phyloP scores from a whole-genome alignment of 1,140 invertebrate genomes.

The Lordiphosa collinella region DNA sequence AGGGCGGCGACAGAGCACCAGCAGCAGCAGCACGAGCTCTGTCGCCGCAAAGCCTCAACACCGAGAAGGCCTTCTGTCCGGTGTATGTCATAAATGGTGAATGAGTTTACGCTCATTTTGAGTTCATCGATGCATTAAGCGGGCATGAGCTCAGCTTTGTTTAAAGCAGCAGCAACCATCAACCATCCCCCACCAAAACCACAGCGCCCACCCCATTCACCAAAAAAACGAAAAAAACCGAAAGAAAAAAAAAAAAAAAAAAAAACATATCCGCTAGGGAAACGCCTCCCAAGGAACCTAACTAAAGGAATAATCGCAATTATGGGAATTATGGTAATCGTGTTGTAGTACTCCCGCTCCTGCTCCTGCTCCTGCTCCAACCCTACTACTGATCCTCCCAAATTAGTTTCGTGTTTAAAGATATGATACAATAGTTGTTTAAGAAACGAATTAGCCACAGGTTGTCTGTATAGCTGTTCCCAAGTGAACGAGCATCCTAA shows the following conservation, averaged over 20 bases:
- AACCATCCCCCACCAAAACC: conserved; percentile 13
- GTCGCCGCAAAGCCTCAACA: conserved; percentile 68
- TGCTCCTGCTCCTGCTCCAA: neutral
- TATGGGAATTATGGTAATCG: conserved; percentile 2
- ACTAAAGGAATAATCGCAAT: conserved; percentile 11
- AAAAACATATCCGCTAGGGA: conserved; percentile 12
- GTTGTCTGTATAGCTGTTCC: too few species aligned
- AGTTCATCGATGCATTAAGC: conserved; percentile 75
- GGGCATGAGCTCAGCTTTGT: conserved; percentile 77
- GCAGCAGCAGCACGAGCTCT: conserved; percentile 46
- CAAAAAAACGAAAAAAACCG: conserved; percentile 1
- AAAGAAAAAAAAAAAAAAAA: neutral
- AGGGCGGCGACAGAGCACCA: conserved; percentile 58
- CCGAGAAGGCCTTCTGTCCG: conserved; percentile 74
- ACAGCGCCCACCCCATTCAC: conserved; percentile 14
- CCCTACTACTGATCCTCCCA: too few species aligned
- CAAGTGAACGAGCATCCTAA: too few species aligned
- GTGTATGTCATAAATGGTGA: conserved; percentile 78
- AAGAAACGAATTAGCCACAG: neutral
- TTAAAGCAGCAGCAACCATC: conserved; percentile 26
- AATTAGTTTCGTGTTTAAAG: conserved; percentile 13
- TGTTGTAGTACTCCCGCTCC: neutral
- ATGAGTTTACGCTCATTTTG: conserved; percentile 79
- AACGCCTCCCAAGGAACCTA: neutral
- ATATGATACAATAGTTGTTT: neutral